Evolutionary conservation across 2,888 invertebrate genomes (phyloP), one percentile per base, ranked within the genome.

Genomic region (Luperina testacea): DNA sequence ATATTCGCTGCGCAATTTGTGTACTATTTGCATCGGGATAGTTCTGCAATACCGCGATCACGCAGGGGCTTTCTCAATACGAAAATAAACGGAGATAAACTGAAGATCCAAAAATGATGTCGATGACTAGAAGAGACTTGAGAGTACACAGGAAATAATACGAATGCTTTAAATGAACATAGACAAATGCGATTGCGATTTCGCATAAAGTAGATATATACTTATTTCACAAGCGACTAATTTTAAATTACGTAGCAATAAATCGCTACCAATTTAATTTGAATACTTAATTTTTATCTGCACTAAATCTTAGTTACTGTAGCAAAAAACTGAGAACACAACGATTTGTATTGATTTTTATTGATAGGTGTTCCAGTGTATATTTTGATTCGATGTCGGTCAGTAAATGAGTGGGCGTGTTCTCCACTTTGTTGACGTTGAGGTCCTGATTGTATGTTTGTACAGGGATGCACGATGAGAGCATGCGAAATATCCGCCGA

Each of bases 1-100:
- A 94, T 91, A 93, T 94, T 94, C 92, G 92, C 92, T 91, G 92
- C 85, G 95, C 94, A 95, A 96, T 95, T 96, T 95, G 93, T 92
- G 93, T 91, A 92, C 93, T 93, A 95, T 96, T 95, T 94, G 94
- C 94, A 95, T 95, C 93, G 91, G 90, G 92, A 92, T 92, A 91
- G 91, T 90, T 90, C 90, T 90, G 91, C 91, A 91, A 90, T 90
- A 91, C 94, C 91, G 92, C 89, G 92, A 93, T 95, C 94, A 95
- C 94, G 96, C 94, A 94, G 94, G 90, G 90, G 86, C 88, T 91
- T 89, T 90, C 87, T 89, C 90, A 90, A 94, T 93, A 93, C 92
- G 91, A 94, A 95, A 93, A 94, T 94, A 93, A 95, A 94, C 94
- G 92, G 86, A 91, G 90, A 92, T 92, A 91, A 90, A 88, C 87